phyloP scores from a whole-genome alignment of 2,113 vertebrate genomes.

The Actenoides lindsayi region DNA sequence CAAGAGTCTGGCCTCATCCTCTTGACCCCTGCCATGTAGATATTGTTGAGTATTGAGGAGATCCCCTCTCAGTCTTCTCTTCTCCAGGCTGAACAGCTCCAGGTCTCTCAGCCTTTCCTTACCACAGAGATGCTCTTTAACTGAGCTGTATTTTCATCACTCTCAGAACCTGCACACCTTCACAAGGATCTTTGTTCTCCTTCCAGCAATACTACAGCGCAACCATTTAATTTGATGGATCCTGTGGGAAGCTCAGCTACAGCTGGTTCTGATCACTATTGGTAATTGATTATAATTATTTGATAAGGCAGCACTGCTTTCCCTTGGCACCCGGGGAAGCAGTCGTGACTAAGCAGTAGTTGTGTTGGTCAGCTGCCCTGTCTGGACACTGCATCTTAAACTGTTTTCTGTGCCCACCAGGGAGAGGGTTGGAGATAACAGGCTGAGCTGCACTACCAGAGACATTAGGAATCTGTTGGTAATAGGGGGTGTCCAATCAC shows the following conservation, averaged over 20 bases:
- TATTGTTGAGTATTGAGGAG: background rate
- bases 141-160: background rate
- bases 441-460: background rate
- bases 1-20: background rate
- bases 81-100: background rate
- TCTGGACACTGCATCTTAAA: background rate
- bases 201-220: background rate
- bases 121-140: background rate
- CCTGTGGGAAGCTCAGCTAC: background rate
- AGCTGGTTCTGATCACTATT: slow-evolving; percentile 18
- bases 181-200: background rate
- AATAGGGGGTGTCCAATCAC: background rate
- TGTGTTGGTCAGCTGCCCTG: background rate
- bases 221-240: background rate
- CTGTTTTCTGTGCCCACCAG: background rate
- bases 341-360: background rate
- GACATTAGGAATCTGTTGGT: background rate
- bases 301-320: background rate
- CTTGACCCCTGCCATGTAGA: background rate
- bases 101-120: background rate
- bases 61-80: background rate
- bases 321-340: background rate
- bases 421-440: background rate
- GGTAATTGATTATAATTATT: slow-evolving; percentile 19
- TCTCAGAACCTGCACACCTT: background rate